Conservation (phyloP, 2,797 vertebrate genomes). For the Neosilurus mollespiculum region DNA sequence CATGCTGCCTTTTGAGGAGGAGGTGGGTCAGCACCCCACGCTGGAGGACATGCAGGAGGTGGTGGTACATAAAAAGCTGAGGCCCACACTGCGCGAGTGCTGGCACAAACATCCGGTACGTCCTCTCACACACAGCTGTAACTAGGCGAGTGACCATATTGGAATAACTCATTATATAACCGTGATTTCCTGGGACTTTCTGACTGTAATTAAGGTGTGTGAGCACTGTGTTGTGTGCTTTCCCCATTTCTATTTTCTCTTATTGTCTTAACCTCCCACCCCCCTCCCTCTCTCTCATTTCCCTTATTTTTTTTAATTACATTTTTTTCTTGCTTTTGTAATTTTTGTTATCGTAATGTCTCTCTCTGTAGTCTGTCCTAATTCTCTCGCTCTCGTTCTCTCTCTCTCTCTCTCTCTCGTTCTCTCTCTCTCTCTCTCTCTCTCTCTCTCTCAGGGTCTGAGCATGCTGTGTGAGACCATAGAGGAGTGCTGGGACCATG, state of each 20-base stretch:
- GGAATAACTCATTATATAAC: neutral
- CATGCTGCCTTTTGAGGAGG: constrained; percentile 91
- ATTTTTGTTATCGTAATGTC: neutral
- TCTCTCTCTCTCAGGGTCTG: constrained; percentile 76
- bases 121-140: constrained; percentile 42
- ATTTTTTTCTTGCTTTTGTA: neutral
- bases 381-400: neutral
- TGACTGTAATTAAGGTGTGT: neutral
- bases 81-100: constrained; percentile 85
- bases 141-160: neutral
- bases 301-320: neutral
- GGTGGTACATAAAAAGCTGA: constrained; percentile 93
- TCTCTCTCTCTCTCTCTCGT: neutral
- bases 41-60: constrained; percentile 97
- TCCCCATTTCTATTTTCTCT: neutral
- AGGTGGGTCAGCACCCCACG: constrained; percentile 90
- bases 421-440: neutral
- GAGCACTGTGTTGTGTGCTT: neutral
- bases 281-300: neutral
- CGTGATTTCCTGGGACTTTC: constrained; percentile 5
- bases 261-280: neutral
- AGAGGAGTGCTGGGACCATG: constrained; percentile 94
- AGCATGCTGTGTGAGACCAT: constrained; percentile 89
- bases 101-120: constrained; percentile 92
- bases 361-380: neutral